Percentiles rank a stretch among this genome's conserved stretches.
phyloP scores from a whole-genome alignment of 2,888 invertebrate genomes.

The Phengaris alcon region DNA sequence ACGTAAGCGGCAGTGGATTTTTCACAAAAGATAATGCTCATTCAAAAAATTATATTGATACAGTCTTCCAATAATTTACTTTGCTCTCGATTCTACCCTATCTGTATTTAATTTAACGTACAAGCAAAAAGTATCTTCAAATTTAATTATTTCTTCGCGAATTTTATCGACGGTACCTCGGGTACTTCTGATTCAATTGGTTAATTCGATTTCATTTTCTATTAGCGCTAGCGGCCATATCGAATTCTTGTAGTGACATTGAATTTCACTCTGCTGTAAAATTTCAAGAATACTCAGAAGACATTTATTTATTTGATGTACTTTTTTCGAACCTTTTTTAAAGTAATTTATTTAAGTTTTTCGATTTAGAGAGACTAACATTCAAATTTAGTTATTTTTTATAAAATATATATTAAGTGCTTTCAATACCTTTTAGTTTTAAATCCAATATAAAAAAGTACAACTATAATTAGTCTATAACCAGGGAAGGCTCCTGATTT shows the following conservation, averaged over 20 bases:
- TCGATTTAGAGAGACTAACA: neutral
- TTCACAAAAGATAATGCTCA: neutral
- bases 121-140: slow-evolving; percentile 13
- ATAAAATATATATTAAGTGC: neutral
- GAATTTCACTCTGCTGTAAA: slow-evolving; percentile 10
- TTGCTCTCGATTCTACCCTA: slow-evolving; percentile 20
- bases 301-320: neutral
- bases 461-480: too few species aligned
- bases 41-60: slow-evolving; percentile 5
- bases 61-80: slow-evolving; percentile 13
- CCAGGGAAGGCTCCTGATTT: too few species aligned
- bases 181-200: slow-evolving; percentile 12
- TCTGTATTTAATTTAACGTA: slow-evolving; percentile 14
- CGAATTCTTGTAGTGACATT: slow-evolving; percentile 20
- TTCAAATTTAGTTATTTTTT: neutral
- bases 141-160: slow-evolving; percentile 25
- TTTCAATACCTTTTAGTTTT: neutral
- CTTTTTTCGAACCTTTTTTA: neutral
- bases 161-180: slow-evolving; percentile 12
- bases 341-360: slow-evolving; percentile 10
- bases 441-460: neutral
- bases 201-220: slow-evolving; percentile 21
- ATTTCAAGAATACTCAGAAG: slow-evolving; percentile 4
- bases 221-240: slow-evolving; percentile 22
- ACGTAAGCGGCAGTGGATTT: neutral